These are phyloP conservation scores for Eulemur albifrons DNA, from an alignment of 2,797 vertebrate genomes.

Conservation along the genomic window DNA sequence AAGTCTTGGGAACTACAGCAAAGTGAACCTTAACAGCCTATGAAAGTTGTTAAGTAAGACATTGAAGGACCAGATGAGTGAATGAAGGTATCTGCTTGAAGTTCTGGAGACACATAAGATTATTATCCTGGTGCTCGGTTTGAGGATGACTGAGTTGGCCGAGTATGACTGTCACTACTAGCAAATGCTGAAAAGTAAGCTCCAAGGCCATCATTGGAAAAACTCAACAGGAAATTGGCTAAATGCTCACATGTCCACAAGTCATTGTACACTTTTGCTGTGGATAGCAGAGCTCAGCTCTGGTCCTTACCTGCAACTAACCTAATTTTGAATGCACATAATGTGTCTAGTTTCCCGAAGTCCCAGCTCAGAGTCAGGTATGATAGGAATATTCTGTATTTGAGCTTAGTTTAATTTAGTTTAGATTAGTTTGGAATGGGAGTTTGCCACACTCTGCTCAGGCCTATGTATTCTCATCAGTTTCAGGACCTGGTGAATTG, in stretches of 20 bases:
- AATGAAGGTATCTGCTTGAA: background rate
- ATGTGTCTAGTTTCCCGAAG: background rate
- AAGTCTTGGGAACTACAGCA: background rate
- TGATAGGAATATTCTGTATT: background rate
- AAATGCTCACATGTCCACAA: background rate
- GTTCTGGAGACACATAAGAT: background rate
- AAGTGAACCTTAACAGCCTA: background rate
- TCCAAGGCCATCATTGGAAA: background rate
- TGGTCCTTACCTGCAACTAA: background rate
- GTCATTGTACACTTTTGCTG: background rate
- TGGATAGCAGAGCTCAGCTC: background rate
- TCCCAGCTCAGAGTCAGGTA: background rate
- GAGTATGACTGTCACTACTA: background rate
- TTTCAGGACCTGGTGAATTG: background rate
- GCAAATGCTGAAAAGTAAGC: background rate
- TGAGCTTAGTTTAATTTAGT: background rate
- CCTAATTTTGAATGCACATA: background rate
- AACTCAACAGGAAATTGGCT: constrained; percentile 12
- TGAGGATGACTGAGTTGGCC: background rate
- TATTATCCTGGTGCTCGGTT: too few relatives aligned
- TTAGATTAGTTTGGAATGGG: background rate
- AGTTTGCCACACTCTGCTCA: background rate
- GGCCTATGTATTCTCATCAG: background rate
- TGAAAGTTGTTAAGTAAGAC: background rate
- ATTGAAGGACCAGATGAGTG: background rate